These are phyloP conservation scores for Teleopsis dalmanni DNA, from an alignment of 1,140 invertebrate genomes.

Conservation along the genomic window DNA sequence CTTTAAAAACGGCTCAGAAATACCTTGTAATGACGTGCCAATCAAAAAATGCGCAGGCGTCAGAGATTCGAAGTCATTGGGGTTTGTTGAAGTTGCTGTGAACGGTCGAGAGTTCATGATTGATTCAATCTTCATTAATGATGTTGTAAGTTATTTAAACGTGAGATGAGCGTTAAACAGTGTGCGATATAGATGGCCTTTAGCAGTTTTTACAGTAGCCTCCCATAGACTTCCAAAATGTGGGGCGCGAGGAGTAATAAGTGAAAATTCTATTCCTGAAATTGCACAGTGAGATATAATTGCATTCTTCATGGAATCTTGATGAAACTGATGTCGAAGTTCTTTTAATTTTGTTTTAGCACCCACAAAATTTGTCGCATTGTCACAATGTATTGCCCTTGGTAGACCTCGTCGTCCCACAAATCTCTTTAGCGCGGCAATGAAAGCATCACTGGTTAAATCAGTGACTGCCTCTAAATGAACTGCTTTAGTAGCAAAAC, in stretches of 20 bases:
- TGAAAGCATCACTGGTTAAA: background rate
- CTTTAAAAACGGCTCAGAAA: background rate
- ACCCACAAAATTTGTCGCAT: too few species aligned
- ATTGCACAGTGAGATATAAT: too few species aligned
- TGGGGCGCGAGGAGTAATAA: too few species aligned
- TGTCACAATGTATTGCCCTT: too few species aligned
- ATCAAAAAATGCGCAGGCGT: slow-evolving; percentile 9
- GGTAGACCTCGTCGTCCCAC: background rate
- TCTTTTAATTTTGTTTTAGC: too few species aligned
- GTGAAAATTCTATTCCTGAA: too few species aligned
- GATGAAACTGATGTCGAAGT: too few species aligned
- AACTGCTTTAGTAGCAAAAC: background rate
- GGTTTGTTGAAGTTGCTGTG: background rate
- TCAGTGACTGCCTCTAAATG: slow-evolving; percentile 1
- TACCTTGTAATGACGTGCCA: background rate
- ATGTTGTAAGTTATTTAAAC: background rate
- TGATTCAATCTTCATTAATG: background rate
- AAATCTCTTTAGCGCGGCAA: background rate
- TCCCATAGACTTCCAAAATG: too few species aligned
- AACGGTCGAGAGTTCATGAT: slow-evolving; percentile 6
- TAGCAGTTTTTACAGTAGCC: too few species aligned
- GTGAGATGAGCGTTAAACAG: background rate
- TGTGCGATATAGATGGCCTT: too few species aligned
- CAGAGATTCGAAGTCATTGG: background rate
- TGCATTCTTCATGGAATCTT: too few species aligned